Evolutionary conservation across 2,113 vertebrate genomes (phyloP).

Genomic region (Alexandromys fortis): DNA sequence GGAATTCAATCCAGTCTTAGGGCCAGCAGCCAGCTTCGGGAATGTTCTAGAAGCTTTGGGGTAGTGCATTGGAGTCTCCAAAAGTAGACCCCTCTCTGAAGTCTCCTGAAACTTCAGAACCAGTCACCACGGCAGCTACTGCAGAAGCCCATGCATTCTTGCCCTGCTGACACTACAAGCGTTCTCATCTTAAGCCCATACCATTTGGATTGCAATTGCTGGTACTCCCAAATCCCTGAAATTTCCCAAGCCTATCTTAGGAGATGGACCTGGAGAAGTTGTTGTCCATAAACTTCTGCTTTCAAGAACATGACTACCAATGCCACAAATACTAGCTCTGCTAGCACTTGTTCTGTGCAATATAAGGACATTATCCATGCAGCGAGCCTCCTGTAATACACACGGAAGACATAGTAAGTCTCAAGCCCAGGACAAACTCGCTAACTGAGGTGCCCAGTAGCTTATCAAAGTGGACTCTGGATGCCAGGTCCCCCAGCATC

Average conservation of each 20-base stretch:
- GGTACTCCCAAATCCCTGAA: background rate
- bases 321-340: background rate
- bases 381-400: background rate
- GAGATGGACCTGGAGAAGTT: background rate
- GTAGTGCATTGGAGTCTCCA: background rate
- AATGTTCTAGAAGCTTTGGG: background rate
- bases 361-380: too few species aligned
- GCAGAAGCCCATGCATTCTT: background rate
- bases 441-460: background rate
- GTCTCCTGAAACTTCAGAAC: background rate
- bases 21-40: background rate
- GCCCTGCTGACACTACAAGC: background rate
- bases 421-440: background rate
- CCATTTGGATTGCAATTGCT: background rate
- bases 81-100: background rate
- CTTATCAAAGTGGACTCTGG: background rate
- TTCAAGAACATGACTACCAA: background rate
- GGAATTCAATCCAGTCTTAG: background rate
- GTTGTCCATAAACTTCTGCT: background rate
- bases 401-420: background rate
- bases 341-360: background rate
- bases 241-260: background rate
- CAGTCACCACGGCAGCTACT: background rate
- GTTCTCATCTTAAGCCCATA: too few species aligned
- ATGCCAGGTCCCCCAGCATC: too few species aligned